phyloP scores from a whole-genome alignment of 2,113 vertebrate species.

The Cheirogaleus medius region DNA sequence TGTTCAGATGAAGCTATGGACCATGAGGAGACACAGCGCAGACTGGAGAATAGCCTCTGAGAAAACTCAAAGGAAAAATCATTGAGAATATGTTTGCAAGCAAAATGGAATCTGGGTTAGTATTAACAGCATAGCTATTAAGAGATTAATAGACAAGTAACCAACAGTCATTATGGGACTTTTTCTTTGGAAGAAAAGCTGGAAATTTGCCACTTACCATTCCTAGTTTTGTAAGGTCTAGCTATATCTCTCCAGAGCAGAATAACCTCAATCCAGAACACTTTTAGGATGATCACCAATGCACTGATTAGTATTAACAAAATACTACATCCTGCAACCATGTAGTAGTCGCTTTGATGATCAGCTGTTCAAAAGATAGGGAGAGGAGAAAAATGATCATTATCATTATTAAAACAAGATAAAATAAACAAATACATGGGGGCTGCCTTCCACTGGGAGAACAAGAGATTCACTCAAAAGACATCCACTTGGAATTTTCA shows the following conservation, averaged over 20 bases:
- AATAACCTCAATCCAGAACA: constrained; percentile 79
- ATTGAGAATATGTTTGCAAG: not conserved
- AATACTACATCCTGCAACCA: constrained; percentile 70
- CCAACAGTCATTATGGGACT: not conserved
- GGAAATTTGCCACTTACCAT: constrained; percentile 80
- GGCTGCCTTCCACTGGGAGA: not conserved
- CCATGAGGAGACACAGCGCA: not conserved
- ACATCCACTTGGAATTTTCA: not conserved
- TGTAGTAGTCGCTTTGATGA: constrained; percentile 50
- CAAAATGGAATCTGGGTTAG: not conserved
- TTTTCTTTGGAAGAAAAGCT: not conserved
- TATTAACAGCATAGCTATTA: not conserved
- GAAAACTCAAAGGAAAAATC: not conserved
- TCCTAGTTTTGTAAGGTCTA: constrained; percentile 64
- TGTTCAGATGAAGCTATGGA: not conserved
- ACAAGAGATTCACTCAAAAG: not conserved
- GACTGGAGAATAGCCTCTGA: not conserved
- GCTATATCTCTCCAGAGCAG: constrained; percentile 79
- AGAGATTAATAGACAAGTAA: not conserved
- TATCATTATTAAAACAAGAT: constrained; percentile 23
- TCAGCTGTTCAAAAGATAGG: constrained; percentile 65
- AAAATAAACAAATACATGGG: not conserved
- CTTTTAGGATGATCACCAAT: constrained; percentile 70
- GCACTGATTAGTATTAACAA: constrained; percentile 68
- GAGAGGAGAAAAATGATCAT: not conserved